Conservation (phyloP, 2,888 invertebrate genomes). For the Cephus nigrinus region DNA sequence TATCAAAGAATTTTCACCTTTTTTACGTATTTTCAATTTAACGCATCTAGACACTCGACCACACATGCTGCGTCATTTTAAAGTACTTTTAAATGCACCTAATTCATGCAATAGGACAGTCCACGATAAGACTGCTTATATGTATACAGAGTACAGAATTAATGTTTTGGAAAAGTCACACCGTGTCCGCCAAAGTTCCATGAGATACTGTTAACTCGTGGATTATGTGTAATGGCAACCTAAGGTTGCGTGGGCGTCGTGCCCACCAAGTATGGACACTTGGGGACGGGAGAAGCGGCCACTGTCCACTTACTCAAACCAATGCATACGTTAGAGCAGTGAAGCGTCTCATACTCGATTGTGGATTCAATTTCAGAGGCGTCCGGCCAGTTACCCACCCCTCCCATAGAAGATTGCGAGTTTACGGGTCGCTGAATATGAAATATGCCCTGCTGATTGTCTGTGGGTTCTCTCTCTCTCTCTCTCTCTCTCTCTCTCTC, state of each 20-base stretch:
- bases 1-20: not conserved
- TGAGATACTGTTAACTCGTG: not conserved
- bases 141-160: not conserved
- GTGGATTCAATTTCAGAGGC: constrained; percentile 59
- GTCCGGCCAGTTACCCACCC: constrained; percentile 36
- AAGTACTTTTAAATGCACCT: not conserved
- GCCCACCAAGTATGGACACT: not conserved
- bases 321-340: constrained; percentile 55
- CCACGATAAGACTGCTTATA: not conserved
- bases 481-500: not conserved
- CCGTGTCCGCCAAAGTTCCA: not conserved
- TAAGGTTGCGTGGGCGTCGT: not conserved
- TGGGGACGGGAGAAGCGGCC: not conserved
- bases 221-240: not conserved
- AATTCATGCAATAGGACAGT: not conserved
- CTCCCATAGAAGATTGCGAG: constrained; percentile 45
- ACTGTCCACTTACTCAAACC: constrained; percentile 38
- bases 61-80: not conserved
- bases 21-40: not conserved
- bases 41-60: not conserved
- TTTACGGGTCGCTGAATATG: constrained; percentile 51
- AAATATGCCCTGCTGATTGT: constrained; percentile 53
- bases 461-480: constrained; percentile 33
- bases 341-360: constrained; percentile 48
- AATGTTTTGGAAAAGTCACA: not conserved